Percentiles rank a stretch among this genome's conserved stretches.
phyloP scores from a whole-genome alignment of 2,888 invertebrate species.

The Chrysopilus asiliformis region DNA sequence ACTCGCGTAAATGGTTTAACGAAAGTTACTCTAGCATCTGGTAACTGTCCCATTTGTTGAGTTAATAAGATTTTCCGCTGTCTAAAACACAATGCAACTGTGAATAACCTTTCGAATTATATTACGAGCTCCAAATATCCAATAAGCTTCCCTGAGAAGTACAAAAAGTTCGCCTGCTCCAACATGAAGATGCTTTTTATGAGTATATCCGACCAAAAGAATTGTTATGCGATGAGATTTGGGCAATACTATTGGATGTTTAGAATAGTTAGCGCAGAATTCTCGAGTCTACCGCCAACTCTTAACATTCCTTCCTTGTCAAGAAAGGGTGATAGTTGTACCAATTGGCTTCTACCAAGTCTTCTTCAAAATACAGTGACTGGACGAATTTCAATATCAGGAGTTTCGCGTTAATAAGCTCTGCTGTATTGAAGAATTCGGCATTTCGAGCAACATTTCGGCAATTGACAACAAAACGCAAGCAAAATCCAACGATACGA shows the following conservation, averaged over 20 bases:
- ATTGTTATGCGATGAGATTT: constrained; percentile 1
- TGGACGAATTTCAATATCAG: not conserved
- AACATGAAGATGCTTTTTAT: not conserved
- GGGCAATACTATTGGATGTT: constrained; percentile 1
- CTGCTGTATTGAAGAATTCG: not conserved
- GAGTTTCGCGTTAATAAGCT: not conserved
- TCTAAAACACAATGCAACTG: not conserved
- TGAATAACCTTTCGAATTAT: not conserved
- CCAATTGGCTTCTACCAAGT: not conserved
- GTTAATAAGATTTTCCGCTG: not conserved
- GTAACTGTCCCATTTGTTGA: constrained; percentile 19
- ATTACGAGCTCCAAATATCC: not conserved
- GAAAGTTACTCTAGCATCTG: constrained; percentile 6
- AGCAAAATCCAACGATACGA: not conserved
- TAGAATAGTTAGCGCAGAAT: not conserved
- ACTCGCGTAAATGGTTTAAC: constrained; percentile 9
- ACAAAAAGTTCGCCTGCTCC: not conserved
- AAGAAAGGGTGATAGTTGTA: not conserved
- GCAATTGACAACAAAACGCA: not conserved
- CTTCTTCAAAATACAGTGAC: not conserved
- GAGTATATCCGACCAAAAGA: not conserved
- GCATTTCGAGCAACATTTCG: not conserved
- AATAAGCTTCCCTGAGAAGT: not conserved
- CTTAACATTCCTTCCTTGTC: not conserved
- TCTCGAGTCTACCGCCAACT: not conserved